Base-by-base conservation (phyloP, 2,113 vertebrate species). In the Tragelaphus buxtoni region DNA sequence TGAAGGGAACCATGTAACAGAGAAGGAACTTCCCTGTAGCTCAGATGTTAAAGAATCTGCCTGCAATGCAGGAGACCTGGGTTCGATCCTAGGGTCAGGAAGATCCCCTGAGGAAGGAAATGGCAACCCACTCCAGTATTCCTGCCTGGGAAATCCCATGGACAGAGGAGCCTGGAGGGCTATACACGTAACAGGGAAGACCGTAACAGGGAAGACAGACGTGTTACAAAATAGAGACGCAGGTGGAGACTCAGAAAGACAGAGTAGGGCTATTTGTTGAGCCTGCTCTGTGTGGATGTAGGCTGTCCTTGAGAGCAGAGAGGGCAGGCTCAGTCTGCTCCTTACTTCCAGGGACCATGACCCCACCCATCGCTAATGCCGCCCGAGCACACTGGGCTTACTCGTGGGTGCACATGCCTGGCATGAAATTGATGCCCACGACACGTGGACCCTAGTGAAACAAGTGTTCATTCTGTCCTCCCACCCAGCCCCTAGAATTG, bases 331-430 rank as follows among this genome's bases (percentile, higher is more conserved):
- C 9, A 7, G 20, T 11, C 32, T 61, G 45, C 28, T 47, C 17
- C 42, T 80, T 51, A 61, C 77, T 72, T 35, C 76, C 17, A 12
- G 77, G 55, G 11, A n/a, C 58, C 0, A 0, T 72, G 61, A 58
- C 65, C 20, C 20, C 63, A 20, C 35, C 10, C 3, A 5, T 2
- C 32, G 39, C 14, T 77, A 1, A 14, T 0, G 0, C 28, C 3
- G 9, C 32, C 35, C 20, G 28, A n/a, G 26, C 2, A 2, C n/a
- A 12, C 17, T 74, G 58, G 55, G 20, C 56, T 83, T 17, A 14
- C 32, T 30, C 3, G 16, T 83, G 72, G 32, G 13, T 60, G 20
- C n/a, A 56, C 56, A 18, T 35, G 16, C 24, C n/a, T 79, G 82
- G 45, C 53, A 17, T 9, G 14, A 87, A 12, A 9, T 17, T 35